phyloP scores from a whole-genome alignment of 2,888 invertebrate genomes.

The Eristalinus sepulchralis region DNA sequence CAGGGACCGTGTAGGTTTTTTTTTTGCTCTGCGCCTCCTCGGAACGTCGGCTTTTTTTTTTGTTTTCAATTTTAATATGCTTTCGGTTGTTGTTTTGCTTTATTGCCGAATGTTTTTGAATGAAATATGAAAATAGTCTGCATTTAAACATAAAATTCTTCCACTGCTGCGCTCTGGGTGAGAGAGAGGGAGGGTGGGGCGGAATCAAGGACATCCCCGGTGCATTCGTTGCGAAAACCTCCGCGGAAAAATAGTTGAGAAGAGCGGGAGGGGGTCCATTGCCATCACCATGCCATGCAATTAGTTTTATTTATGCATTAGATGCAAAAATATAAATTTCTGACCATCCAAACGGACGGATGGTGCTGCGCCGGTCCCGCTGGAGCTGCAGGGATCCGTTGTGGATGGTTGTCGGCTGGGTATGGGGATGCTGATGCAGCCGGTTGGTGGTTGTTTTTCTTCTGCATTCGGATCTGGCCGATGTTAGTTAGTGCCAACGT shows the following conservation, averaged over 20 bases:
- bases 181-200: neutral
- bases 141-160: conserved; percentile 64
- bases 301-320: conserved; percentile 72
- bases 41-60: conserved; percentile 25
- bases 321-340: conserved; percentile 70
- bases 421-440: neutral
- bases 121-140: conserved; percentile 68
- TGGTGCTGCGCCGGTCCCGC: neutral
- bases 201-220: neutral
- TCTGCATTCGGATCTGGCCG: conserved; percentile 25
- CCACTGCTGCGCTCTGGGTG: neutral
- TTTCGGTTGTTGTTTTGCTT: conserved; percentile 24
- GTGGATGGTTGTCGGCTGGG: conserved; percentile 9
- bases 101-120: conserved; percentile 40
- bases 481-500: conserved; percentile 71
- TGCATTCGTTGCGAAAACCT: conserved; percentile 39
- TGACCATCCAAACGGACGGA: conserved; percentile 55
- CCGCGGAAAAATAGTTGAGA: neutral
- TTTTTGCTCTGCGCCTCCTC: conserved; percentile 12
- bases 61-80: conserved; percentile 44
- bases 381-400: conserved; percentile 14
- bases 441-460: neutral
- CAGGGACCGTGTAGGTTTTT: conserved; percentile 41
- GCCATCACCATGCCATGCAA: conserved; percentile 62
- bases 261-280: conserved; percentile 27